Base-by-base conservation (phyloP, 2,113 vertebrate genomes). In the Phaethornis superciliosus region DNA sequence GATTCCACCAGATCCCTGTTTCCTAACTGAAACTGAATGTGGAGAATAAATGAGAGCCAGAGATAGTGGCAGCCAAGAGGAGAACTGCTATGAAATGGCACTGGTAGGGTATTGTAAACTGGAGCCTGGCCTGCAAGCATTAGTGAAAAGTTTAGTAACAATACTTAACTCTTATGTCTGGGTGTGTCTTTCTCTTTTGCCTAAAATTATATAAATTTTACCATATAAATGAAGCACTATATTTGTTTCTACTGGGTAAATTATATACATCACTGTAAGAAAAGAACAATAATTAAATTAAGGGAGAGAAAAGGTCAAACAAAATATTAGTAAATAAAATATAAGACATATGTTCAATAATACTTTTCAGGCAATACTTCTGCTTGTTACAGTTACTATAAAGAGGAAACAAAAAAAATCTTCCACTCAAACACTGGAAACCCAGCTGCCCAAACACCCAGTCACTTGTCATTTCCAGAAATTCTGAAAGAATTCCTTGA, bases 51-150 rank as follows among this genome's bases (percentile, higher is more conserved):
- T 30, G 89, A 85, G 81, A 91, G 74, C n/a, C 76, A 64, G 81
- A 80, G 89, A 65, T 63, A 28, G 47, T 68, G 5, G 4, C 56
- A 90, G 85, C 68, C 68, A 77, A 93, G 96, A 94, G 97, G 93
- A 95, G 96, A 68, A 64, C 40, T 32, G 70, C 87, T 70, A 70
- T 51, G 20, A 70, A 44, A 76, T 81, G 88, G 93, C 88, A 76
- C 69, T 89, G 54, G n/a, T 24, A 55, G 67, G 55, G 68, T 55
- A 65, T 75, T 93, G 64, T 93, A 85, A 96, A 95, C 86, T 35
- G 88, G 62, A 84, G 97, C 98, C 97, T 97, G 97, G 95, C 96
- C 98, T 95, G 97, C 97, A 98, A 98, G 97, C 97, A 83, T 96
- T 90, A 95, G 86, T 85, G 89, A 88, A 90, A 86, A 71, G 92